Conservation (phyloP, 2,888 invertebrate species). For the Mystacides longicornis region DNA sequence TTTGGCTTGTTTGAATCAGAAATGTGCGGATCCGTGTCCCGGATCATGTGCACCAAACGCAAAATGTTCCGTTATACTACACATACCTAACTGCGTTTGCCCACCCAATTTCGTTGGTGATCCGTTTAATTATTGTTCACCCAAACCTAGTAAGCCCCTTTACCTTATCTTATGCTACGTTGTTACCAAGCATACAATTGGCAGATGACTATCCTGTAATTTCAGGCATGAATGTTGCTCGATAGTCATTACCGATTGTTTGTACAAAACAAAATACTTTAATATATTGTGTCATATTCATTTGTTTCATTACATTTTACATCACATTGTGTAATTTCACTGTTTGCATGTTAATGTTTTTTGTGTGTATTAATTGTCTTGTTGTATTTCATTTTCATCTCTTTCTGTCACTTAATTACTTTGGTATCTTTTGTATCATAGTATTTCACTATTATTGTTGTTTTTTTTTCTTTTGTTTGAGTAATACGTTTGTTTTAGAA, state of each 20-base stretch:
- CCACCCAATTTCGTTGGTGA: conserved; percentile 61
- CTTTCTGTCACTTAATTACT: conserved; percentile 3
- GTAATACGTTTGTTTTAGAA: background rate
- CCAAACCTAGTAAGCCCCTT: conserved; percentile 27
- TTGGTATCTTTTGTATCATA: conserved; percentile 2
- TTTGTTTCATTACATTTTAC: background rate
- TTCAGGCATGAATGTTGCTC: conserved; percentile 31
- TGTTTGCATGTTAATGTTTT: background rate
- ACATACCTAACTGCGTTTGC: conserved; percentile 72
- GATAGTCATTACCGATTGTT: conserved; percentile 29
- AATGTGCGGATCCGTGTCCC: conserved; percentile 65
- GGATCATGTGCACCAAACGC: conserved; percentile 72
- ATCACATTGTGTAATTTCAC: background rate
- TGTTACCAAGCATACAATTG: background rate
- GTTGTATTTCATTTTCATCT: background rate
- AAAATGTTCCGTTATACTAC: conserved; percentile 63
- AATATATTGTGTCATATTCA: background rate
- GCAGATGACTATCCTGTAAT: conserved; percentile 10
- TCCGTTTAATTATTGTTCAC: conserved; percentile 61
- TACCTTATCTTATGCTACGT: conserved; percentile 21
- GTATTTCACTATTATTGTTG: background rate
- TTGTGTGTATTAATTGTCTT: background rate
- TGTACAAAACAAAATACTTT: background rate
- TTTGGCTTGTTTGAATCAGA: conserved; percentile 57
- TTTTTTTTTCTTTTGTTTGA: too few relatives aligned